Conservation (phyloP, 2,113 vertebrate genomes). For the Oostethus manadensis region DNA sequence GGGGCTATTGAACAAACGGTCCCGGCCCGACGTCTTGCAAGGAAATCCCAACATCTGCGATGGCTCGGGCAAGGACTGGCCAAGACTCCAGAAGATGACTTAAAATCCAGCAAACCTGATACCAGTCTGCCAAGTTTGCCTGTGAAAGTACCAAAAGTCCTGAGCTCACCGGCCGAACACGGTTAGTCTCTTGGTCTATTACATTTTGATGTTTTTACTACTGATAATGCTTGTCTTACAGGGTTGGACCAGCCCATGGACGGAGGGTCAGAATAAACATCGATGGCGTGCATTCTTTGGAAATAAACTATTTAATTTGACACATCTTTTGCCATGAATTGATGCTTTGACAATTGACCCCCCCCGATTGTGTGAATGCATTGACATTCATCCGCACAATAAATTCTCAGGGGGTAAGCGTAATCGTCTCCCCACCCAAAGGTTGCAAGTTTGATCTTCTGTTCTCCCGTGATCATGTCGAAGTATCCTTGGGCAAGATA, state of each 20-base stretch:
- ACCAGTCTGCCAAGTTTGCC: constrained; percentile 4
- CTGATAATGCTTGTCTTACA: constrained; percentile 22
- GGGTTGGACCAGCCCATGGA: constrained; percentile 6
- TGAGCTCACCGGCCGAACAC: constrained; percentile 1
- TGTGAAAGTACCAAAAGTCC: constrained; percentile 4
- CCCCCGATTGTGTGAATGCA: too few relatives aligned
- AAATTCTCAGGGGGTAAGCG: too few relatives aligned
- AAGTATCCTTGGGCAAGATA: too few relatives aligned
- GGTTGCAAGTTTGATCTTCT: too few relatives aligned
- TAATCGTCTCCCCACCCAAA: too few relatives aligned
- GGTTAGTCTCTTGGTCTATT: constrained; percentile 6
- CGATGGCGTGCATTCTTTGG: neutral
- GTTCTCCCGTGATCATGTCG: too few relatives aligned
- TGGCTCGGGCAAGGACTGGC: neutral
- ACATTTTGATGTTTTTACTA: neutral
- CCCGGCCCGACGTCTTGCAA: neutral
- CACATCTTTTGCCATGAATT: too few relatives aligned
- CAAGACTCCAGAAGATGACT: neutral
- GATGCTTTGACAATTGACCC: too few relatives aligned
- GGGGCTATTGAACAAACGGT: neutral
- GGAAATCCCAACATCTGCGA: neutral
- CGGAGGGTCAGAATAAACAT: neutral
- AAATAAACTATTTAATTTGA: constrained; percentile 28
- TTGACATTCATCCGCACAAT: too few relatives aligned
- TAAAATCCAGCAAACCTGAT: neutral